Conservation (phyloP, 2,888 invertebrate species). For the Hemaris fuciformis region DNA sequence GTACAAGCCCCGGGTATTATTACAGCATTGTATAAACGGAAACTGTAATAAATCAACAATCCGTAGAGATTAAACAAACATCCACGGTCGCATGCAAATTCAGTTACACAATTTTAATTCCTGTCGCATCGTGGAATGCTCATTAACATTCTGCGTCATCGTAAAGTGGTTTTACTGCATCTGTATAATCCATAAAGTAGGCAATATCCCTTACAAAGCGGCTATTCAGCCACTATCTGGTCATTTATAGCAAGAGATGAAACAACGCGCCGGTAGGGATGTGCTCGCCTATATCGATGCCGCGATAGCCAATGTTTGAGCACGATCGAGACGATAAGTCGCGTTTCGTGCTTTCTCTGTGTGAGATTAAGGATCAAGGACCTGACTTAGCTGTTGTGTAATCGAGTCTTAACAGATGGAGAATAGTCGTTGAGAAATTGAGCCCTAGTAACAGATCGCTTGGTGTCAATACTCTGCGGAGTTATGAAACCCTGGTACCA, state of each 20-base stretch:
- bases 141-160: slow-evolving; percentile 38
- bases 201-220: slow-evolving; percentile 73
- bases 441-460: too few species aligned
- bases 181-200: slow-evolving; percentile 72
- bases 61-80: background rate
- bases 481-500: too few species aligned
- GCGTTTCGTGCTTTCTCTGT: background rate
- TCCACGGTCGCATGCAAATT: background rate
- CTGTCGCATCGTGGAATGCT: background rate
- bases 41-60: background rate
- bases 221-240: slow-evolving; percentile 75
- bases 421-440: too few species aligned
- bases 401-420: background rate
- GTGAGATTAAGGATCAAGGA: background rate
- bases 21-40: background rate
- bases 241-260: slow-evolving; percentile 76
- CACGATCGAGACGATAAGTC: background rate
- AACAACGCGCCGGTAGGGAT: slow-evolving; percentile 61
- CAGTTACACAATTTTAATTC: background rate
- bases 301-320: background rate
- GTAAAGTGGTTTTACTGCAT: slow-evolving; percentile 60
- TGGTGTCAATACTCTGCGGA: too few species aligned
- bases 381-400: too few species aligned
- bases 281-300: slow-evolving; percentile 20
- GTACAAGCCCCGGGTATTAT: too few species aligned